These are phyloP conservation scores for Neomonachus schauinslandi DNA, from an alignment of 2,113 vertebrate genomes.

Conservation along the genomic window DNA sequence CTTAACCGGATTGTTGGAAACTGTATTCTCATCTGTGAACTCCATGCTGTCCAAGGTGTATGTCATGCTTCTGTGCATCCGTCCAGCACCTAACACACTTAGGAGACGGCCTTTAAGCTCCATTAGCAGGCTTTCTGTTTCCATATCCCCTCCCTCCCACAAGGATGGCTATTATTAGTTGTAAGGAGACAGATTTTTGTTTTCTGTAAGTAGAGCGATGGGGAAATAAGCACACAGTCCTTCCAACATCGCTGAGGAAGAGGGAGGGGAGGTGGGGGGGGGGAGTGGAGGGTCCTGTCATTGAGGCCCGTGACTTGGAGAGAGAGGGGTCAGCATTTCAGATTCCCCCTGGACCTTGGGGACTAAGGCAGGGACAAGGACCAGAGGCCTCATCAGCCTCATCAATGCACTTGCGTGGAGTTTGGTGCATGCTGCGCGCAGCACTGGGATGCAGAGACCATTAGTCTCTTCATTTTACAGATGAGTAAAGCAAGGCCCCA, in stretches of 20 bases:
- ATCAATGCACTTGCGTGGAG: rapidly evolving
- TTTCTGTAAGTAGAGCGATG: not conserved
- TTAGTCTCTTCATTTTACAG: not conserved
- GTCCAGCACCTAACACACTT: not conserved
- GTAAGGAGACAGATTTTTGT: not conserved
- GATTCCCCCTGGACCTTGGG: rapidly evolving
- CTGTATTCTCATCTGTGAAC: not conserved
- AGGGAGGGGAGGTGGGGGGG: not conserved
- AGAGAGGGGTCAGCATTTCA: not conserved
- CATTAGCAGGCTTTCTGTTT: not conserved
- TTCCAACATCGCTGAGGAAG: not conserved
- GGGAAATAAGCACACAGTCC: not conserved
- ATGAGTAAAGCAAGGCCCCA: not conserved
- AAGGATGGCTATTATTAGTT: not conserved
- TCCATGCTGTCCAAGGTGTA: rapidly evolving
- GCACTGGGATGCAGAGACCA: not conserved
- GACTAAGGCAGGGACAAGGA: not conserved
- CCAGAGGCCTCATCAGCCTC: not conserved
- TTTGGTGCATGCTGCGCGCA: rapidly evolving
- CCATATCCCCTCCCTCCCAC: not conserved
- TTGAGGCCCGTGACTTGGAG: too few species aligned
- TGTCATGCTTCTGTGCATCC: not conserved
- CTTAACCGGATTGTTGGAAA: not conserved
- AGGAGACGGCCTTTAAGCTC: not conserved
- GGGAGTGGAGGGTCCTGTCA: not conserved